Evolutionary conservation across 1,140 invertebrate genomes (phyloP), one percentile per base, ranked within the genome.

Genomic region (Sycophila sp.): DNA sequence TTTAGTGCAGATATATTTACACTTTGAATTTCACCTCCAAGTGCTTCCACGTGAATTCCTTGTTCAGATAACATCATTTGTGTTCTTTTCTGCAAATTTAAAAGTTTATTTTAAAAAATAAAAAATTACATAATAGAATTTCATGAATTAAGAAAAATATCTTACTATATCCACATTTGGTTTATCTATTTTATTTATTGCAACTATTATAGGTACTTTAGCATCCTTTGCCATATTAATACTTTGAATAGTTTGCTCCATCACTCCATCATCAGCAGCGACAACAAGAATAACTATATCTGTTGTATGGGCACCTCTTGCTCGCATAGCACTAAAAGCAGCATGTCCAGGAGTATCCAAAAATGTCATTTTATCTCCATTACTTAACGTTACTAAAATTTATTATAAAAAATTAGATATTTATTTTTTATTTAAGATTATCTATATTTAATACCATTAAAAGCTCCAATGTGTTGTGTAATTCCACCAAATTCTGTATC

Each of bases 271-370:
- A 85, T 99, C 98, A 11, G 97, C 98, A 13, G 98, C 98, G 42
- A 99, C 96, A 34, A 99, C 98, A 30, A 99, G 86, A 47, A 99
- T 92, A 32, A 99, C 93, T 62, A 99, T 94, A 84, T 99, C 98
- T 0, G 98, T 99, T 38, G 93, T 90, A 70, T 92, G 87, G 2
- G 97, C 97, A 15, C 98, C 98, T 66, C 98, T 89, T 42, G 92
- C 90, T 76, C 98, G 86, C 95, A 99, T 98, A 1, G 95, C 87
- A 56, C 88, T 91, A 82, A 99, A 99, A 8, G 98, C 98, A 22
- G 97, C 97, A 88, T 99, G 98, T 0, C 98, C 98, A n/a, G 98
- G 98, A n/a, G 98, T 99, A 84, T 99, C 98, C 60, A 99, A 82
- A 88, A 99, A 99, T 8, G 98, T 99, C 36, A 99, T 92, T 51